Evolutionary conservation across 2,113 vertebrate genomes (phyloP).

Genomic region (Pseudonaja textilis): DNA sequence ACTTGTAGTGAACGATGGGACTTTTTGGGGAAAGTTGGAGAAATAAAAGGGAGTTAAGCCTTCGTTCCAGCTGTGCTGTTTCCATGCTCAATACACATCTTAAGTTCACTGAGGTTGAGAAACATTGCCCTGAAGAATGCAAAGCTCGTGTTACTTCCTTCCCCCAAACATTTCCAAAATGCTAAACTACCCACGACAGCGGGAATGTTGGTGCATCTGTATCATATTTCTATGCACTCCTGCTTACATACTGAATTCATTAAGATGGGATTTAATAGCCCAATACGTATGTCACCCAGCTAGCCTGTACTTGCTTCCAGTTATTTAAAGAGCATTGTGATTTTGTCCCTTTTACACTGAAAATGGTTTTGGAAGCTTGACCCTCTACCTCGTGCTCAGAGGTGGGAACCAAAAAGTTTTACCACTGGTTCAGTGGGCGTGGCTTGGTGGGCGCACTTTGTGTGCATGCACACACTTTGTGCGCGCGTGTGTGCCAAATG

Average conservation of each 20-base stretch:
- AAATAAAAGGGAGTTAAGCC: too few relatives aligned
- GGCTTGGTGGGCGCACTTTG: too few relatives aligned
- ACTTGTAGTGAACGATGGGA: too few relatives aligned
- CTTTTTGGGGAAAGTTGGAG: too few relatives aligned
- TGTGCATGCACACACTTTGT: too few relatives aligned
- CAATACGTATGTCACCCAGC: neutral
- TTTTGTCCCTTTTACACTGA: neutral
- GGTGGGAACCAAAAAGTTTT: too few relatives aligned
- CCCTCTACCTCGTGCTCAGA: neutral
- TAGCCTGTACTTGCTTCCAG: neutral
- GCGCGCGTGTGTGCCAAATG: accelerated
- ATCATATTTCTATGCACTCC: neutral
- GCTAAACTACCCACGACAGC: neutral
- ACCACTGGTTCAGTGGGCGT: too few relatives aligned
- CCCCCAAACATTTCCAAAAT: neutral
- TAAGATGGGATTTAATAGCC: neutral
- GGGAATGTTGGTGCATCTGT: neutral
- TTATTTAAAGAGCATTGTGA: neutral
- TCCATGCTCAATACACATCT: neutral
- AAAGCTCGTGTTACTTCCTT: neutral
- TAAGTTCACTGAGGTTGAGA: neutral
- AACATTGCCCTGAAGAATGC: neutral
- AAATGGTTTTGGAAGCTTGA: neutral
- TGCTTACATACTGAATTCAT: neutral
- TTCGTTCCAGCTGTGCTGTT: too few relatives aligned